These are phyloP conservation scores for Darevskia mixta DNA, from an alignment of 2,797 vertebrate genomes.

Conservation along the genomic window DNA sequence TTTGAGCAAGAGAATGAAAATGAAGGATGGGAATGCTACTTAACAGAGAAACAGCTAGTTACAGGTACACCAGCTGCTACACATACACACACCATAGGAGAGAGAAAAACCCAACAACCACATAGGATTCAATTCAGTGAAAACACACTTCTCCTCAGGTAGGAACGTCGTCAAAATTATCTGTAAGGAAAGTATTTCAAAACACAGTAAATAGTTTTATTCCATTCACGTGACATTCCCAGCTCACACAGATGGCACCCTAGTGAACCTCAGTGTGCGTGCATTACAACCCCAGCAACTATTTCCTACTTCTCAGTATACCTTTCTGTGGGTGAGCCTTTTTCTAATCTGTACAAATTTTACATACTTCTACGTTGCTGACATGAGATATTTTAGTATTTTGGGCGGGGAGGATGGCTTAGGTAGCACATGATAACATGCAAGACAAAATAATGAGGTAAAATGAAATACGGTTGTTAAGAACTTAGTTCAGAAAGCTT, in stretches of 20 bases:
- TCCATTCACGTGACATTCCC: not conserved
- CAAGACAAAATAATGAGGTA: not conserved
- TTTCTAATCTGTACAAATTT: not conserved
- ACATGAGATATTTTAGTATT: not conserved
- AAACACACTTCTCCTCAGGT: no score
- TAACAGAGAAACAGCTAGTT: no score
- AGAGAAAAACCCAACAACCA: no score
- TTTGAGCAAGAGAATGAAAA: not conserved
- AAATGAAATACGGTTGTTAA: slow-evolving; percentile 20
- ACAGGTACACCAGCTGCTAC: no score
- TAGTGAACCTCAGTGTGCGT: not conserved
- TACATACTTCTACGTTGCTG: not conserved
- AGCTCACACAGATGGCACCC: not conserved
- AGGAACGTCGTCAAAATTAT: no score
- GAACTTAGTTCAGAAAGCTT: slow-evolving; percentile 7
- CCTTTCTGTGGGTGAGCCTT: not conserved
- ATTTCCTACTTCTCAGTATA: not conserved
- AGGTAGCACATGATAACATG: not conserved
- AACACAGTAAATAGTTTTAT: no score
- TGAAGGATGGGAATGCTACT: not conserved
- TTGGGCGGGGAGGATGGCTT: not conserved
- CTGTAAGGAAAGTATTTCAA: no score
- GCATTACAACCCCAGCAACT: not conserved
- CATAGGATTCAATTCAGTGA: no score
- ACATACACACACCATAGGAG: no score